These are phyloP conservation scores for Phlogophora meticulosa DNA, from an alignment of 2,888 invertebrate genomes.

Conservation along the genomic window DNA sequence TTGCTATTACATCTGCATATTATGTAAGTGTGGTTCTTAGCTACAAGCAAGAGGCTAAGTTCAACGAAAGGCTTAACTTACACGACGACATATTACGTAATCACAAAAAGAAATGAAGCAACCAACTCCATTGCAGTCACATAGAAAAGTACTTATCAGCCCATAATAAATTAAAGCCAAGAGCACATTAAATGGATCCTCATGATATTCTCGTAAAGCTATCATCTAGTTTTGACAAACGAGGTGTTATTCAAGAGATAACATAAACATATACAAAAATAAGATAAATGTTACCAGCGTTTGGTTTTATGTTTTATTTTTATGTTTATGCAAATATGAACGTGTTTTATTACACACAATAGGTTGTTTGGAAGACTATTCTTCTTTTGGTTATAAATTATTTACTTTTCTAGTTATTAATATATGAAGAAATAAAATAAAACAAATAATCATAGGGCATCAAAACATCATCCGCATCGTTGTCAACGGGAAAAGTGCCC, in stretches of 20 bases:
- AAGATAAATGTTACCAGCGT: conserved; percentile 42
- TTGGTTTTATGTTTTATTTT: conserved; percentile 48
- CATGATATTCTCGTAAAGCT: conserved; percentile 54
- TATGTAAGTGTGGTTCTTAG: no score
- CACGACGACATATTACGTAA: neutral
- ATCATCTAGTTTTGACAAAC: conserved; percentile 55
- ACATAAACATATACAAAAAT: conserved; percentile 42
- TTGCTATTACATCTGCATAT: no score
- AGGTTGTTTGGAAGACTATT: conserved; percentile 3
- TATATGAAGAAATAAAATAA: no score
- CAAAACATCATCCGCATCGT: no score
- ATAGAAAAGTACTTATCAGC: conserved; percentile 9
- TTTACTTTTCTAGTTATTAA: conserved; percentile 3
- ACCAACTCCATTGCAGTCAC: neutral
- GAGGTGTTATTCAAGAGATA: conserved; percentile 49
- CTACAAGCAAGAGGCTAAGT: no score
- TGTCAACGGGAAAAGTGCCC: no score
- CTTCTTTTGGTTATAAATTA: conserved; percentile 11
- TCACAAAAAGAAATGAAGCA: neutral
- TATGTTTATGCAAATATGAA: conserved; percentile 48
- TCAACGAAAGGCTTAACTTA: neutral
- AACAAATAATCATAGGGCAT: no score
- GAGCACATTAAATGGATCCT: conserved; percentile 32
- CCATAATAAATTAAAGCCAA: conserved; percentile 39
- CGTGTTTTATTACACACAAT: conserved; percentile 44